phyloP scores from a whole-genome alignment of 2,888 invertebrate species.

The Lochmaea capreae region DNA sequence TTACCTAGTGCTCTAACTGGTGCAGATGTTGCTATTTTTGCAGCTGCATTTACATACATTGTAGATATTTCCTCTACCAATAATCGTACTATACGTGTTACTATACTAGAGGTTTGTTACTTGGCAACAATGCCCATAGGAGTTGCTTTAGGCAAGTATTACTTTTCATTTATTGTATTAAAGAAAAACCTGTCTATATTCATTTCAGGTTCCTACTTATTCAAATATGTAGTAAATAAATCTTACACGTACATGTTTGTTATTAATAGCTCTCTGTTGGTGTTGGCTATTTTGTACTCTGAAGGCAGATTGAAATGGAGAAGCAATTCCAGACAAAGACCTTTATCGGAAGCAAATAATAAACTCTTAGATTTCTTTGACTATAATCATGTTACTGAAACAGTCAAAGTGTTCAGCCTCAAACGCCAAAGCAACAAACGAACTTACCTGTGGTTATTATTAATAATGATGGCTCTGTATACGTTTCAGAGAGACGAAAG shows the following conservation, averaged over 20 bases:
- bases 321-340: conserved; percentile 74
- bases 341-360: conserved; percentile 69
- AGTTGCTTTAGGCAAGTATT: conserved; percentile 74
- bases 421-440: conserved; percentile 71
- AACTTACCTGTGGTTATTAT: conserved; percentile 75
- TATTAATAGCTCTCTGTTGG: conserved; percentile 75
- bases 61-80: conserved; percentile 79
- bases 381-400: conserved; percentile 73
- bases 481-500: conserved; percentile 88
- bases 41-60: conserved; percentile 82
- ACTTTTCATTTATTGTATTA: too few species aligned
- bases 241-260: conserved; percentile 81
- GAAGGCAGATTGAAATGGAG: conserved; percentile 76
- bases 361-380: conserved; percentile 80
- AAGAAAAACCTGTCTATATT: not conserved
- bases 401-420: conserved; percentile 73
- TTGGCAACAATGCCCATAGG: conserved; percentile 87
- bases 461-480: conserved; percentile 81
- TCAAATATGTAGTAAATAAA: conserved; percentile 66
- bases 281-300: conserved; percentile 74
- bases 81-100: conserved; percentile 82
- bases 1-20: conserved; percentile 83
- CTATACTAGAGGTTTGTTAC: conserved; percentile 84
- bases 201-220: conserved; percentile 75
- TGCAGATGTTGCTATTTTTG: conserved; percentile 84